These are phyloP conservation scores for Macheiramphus alcinus DNA, from an alignment of 2,113 vertebrate species.

Conservation along the genomic window DNA sequence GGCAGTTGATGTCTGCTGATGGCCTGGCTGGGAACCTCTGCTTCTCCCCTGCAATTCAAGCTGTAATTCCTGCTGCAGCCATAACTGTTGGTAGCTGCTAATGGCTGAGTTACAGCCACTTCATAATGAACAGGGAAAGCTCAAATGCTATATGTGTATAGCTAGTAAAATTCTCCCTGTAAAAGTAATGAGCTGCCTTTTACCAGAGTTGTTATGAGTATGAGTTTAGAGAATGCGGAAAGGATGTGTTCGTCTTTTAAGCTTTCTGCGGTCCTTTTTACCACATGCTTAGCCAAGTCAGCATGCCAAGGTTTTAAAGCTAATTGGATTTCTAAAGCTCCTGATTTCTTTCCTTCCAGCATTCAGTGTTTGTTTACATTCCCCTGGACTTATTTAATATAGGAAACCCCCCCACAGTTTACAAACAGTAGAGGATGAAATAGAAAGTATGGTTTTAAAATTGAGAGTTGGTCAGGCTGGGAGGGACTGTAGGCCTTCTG, in stretches of 20 bases:
- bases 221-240: not conserved
- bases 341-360: conserved; percentile 33
- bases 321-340: conserved; percentile 55
- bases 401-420: not conserved
- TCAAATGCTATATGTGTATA: not conserved
- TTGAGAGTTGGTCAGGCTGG: not conserved
- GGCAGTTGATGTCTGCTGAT: not conserved
- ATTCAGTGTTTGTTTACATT: conserved; percentile 48
- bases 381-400: conserved; percentile 24
- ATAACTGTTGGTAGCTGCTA: not conserved
- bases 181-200: not conserved
- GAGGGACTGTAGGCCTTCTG: not conserved
- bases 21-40: not conserved
- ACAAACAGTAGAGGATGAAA: conserved; percentile 33
- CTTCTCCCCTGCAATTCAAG: not conserved
- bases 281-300: not conserved
- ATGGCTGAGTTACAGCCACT: not conserved
- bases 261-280: not conserved
- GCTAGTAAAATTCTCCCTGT: not conserved
- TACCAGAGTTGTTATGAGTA: not conserved
- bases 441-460: not conserved
- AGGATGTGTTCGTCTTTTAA: not conserved
- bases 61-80: not conserved
- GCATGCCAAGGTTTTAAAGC: conserved; percentile 23
- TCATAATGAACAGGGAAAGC: not conserved